Evolutionary conservation across 2,797 vertebrate genomes (phyloP).

Genomic region (Rhinophrynus dorsalis): DNA sequence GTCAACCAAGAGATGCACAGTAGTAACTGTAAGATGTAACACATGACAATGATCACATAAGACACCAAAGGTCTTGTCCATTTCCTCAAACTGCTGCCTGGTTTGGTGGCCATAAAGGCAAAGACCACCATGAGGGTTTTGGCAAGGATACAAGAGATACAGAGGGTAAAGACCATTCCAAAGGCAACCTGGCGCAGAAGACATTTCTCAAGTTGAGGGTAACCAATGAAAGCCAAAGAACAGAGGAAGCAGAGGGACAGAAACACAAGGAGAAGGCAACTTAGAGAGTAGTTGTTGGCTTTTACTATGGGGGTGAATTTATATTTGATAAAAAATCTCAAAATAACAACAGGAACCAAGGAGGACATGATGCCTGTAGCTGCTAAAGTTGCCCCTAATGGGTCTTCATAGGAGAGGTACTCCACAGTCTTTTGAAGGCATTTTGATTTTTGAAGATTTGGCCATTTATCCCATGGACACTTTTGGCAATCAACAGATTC

Average conservation of each 20-base stretch:
- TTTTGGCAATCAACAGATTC: neutral
- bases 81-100: neutral
- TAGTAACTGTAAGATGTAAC: neutral
- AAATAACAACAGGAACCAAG: neutral
- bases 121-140: constrained; percentile 1
- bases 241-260: constrained; percentile 1
- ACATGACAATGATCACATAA: neutral
- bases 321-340: constrained; percentile 19
- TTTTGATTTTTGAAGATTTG: neutral
- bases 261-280: constrained; percentile 10
- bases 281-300: constrained; percentile 35
- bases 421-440: constrained; percentile 17
- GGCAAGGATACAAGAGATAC: constrained; percentile 20
- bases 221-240: constrained; percentile 5
- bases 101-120: constrained; percentile 14
- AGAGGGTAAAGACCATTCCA: constrained; percentile 14
- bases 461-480: constrained; percentile 30
- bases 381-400: neutral
- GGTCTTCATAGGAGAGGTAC: constrained; percentile 26
- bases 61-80: neutral
- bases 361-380: constrained; percentile 4
- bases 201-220: neutral
- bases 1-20: constrained; percentile 11
- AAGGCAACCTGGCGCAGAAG: constrained; percentile 1
- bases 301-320: constrained; percentile 27